Percentiles rank a stretch among this genome's conserved stretches.
phyloP scores from a whole-genome alignment of 1,140 invertebrate genomes.

The Phortica variegata region DNA sequence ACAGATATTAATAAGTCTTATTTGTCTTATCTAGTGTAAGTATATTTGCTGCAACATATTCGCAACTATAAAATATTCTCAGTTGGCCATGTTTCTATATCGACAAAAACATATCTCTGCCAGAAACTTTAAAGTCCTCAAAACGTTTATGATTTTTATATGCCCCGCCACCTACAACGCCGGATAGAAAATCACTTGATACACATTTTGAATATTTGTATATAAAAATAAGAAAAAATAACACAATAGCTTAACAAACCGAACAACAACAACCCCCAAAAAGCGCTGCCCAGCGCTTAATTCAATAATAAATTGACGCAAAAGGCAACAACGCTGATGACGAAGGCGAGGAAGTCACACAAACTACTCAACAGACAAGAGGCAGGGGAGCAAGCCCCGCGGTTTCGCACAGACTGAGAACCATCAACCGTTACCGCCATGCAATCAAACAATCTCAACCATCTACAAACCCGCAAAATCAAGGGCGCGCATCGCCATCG shows the following conservation, averaged over 20 bases:
- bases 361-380: constrained; percentile 10
- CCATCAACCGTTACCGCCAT: too few relatives aligned
- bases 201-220: constrained; percentile 46
- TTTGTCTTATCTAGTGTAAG: too few relatives aligned
- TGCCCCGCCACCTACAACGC: background rate
- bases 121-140: too few relatives aligned
- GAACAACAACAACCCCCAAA: constrained; percentile 25
- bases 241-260: constrained; percentile 14
- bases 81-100: too few relatives aligned
- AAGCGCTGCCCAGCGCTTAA: constrained; percentile 35
- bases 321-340: constrained; percentile 11
- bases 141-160: too few relatives aligned
- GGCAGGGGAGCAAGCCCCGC: constrained; percentile 15
- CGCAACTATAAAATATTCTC: too few relatives aligned
- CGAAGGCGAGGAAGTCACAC: too few relatives aligned
- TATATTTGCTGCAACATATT: too few relatives aligned
- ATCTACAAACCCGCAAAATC: constrained; percentile 18
- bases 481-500: constrained; percentile 1
- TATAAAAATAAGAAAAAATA: constrained; percentile 16
- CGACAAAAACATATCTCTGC: too few relatives aligned
- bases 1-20: too few relatives aligned
- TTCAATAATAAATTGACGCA: constrained; percentile 52
- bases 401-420: too few relatives aligned
- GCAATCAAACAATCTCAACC: constrained; percentile 2
- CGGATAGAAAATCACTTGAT: constrained; percentile 8